Evolutionary conservation across 2,888 invertebrate genomes (phyloP).

Genomic region (Hetaerina titia): DNA sequence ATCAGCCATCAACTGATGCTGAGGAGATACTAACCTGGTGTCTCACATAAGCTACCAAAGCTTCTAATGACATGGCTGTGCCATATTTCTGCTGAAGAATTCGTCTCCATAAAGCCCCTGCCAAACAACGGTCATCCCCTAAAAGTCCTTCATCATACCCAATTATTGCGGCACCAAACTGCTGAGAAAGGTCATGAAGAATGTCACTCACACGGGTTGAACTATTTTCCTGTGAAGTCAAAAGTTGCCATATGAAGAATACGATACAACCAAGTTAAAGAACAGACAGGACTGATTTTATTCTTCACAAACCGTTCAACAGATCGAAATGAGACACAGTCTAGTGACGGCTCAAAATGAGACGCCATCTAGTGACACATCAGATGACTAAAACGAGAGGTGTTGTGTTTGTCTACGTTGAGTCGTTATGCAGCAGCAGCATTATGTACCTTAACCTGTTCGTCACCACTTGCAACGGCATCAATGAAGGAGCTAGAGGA

Average conservation of each 20-base stretch:
- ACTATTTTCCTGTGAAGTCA: constrained; percentile 81
- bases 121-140: constrained; percentile 86
- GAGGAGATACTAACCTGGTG: constrained; percentile 82
- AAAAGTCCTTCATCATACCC: constrained; percentile 92
- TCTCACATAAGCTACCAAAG: constrained; percentile 86
- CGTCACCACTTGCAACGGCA: no score
- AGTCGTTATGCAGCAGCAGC: no score
- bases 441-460: no score
- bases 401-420: no score
- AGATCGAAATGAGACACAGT: no score
- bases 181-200: constrained; percentile 84
- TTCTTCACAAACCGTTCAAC: no score
- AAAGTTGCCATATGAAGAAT: constrained; percentile 11
- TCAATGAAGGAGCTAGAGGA: no score
- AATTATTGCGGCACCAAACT: constrained; percentile 91
- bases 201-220: constrained; percentile 82
- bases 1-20: background rate
- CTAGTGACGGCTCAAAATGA: no score
- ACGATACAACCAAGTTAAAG: no score
- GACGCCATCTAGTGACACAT: no score
- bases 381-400: no score
- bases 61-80: constrained; percentile 84
- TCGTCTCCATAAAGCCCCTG: constrained; percentile 91
- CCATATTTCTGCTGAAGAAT: constrained; percentile 85
- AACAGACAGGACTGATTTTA: no score